Percentiles rank a stretch among this genome's conserved stretches.
phyloP scores from a whole-genome alignment of 2,113 vertebrate species.

The Mormoops blainvillei region DNA sequence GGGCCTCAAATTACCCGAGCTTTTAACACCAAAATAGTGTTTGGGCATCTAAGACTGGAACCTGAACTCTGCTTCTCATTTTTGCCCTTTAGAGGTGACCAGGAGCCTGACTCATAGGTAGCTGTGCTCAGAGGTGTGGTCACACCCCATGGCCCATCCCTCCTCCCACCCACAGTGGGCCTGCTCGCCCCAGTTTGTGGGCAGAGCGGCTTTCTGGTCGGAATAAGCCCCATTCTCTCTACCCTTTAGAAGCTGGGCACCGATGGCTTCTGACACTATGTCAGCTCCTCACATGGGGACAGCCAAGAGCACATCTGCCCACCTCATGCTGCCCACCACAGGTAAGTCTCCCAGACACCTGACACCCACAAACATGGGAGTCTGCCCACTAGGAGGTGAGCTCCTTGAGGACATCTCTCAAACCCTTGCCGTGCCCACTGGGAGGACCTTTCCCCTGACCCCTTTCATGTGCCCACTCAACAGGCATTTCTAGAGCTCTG shows the following conservation, averaged over 20 bases:
- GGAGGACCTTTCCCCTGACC: background rate
- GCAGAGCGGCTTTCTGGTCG: background rate
- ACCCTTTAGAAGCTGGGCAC: background rate
- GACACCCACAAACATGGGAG: background rate
- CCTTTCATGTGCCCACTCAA: background rate
- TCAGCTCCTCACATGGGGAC: rapidly evolving
- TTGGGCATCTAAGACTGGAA: background rate
- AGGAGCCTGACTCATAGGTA: background rate
- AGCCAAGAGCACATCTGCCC: rapidly evolving
- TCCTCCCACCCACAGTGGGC: background rate
- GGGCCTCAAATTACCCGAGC: background rate
- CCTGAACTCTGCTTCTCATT: background rate
- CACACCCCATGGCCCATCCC: background rate
- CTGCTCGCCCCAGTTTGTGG: background rate
- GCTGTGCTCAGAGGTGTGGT: background rate
- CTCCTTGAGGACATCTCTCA: background rate
- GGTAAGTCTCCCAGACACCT: background rate
- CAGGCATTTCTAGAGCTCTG: background rate
- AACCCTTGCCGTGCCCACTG: rapidly evolving
- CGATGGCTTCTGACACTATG: background rate
- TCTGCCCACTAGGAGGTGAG: too few relatives aligned
- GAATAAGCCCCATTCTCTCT: background rate
- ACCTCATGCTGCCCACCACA: rapidly evolving
- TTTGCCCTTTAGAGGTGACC: background rate
- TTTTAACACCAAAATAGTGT: background rate